Percentiles rank a stretch among this genome's conserved stretches.
Conservation (phyloP, 2,797 vertebrate genomes). For the Menidia menidia region DNA sequence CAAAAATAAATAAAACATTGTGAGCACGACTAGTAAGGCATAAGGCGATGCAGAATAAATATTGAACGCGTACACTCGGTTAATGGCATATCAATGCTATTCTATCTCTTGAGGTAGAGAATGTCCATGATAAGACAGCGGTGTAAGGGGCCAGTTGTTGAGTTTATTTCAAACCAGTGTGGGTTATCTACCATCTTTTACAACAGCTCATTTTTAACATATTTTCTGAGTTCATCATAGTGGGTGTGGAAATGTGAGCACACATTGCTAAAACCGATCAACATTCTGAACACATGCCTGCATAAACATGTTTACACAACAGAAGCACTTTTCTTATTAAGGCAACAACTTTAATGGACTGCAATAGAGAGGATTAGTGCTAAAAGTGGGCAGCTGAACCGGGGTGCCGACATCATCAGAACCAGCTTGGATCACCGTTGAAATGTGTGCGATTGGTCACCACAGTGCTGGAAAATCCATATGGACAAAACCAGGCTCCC, state of each 20-base stretch:
- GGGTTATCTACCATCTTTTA: constrained; percentile 45
- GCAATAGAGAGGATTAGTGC: constrained; percentile 47
- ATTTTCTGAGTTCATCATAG: constrained; percentile 46
- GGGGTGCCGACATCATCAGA: constrained; percentile 50
- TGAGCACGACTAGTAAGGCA: constrained; percentile 78
- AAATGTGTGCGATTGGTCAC: constrained; percentile 79
- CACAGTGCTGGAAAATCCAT: constrained; percentile 90
- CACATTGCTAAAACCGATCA: constrained; percentile 64
- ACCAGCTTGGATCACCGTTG: constrained; percentile 60
- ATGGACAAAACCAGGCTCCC: constrained; percentile 89
- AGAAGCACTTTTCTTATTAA: constrained; percentile 80
- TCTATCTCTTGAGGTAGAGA: constrained; percentile 84
- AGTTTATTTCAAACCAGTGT: constrained; percentile 42
- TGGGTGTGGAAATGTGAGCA: constrained; percentile 42
- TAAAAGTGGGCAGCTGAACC: constrained; percentile 39
- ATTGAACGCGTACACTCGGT: constrained; percentile 56
- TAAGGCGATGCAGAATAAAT: constrained; percentile 78
- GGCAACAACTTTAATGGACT: constrained; percentile 74
- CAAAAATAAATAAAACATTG: constrained; percentile 49
- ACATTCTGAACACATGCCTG: constrained; percentile 71
- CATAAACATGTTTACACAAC: constrained; percentile 75
- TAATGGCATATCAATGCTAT: constrained; percentile 64
- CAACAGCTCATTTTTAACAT: constrained; percentile 35
- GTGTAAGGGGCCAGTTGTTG: constrained; percentile 51
- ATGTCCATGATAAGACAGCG: constrained; percentile 70